Percentiles rank a stretch among this genome's conserved stretches.
Evolutionary conservation across 2,797 vertebrate species (phyloP).

Genomic region (Ibycter americanus): DNA sequence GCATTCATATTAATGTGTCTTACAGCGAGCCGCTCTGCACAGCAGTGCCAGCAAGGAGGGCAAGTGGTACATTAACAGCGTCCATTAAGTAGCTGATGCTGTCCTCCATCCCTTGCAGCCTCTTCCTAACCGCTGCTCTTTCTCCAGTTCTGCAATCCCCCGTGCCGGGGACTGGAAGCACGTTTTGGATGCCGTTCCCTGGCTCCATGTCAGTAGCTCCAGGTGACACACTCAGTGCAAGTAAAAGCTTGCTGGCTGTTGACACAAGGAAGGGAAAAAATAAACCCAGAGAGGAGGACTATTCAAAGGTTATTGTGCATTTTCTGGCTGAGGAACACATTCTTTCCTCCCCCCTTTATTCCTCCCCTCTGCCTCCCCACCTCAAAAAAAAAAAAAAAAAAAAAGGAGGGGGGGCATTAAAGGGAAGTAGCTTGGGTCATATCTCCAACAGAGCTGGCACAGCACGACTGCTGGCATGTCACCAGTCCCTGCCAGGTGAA

Average conservation of each 20-base stretch:
- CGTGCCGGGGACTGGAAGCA: neutral
- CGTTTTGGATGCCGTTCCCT: neutral
- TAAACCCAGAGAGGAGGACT: neutral
- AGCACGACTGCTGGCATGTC: neutral
- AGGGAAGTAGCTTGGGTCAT: neutral
- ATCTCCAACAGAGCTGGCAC: neutral
- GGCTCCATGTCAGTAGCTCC: neutral
- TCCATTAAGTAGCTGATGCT: neutral
- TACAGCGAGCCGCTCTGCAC: neutral
- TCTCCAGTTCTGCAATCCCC: neutral
- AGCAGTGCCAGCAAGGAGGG: neutral
- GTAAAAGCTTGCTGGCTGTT: constrained; percentile 31
- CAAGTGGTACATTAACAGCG: neutral
- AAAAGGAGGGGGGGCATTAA: neutral
- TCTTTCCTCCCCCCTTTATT: neutral
- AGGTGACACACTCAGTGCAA: neutral
- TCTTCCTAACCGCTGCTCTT: neutral
- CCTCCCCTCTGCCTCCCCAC: accelerated
- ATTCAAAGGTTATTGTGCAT: neutral
- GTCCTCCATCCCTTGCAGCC: neutral
- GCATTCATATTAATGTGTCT: accelerated
- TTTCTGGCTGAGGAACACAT: neutral
- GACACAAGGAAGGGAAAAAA: neutral
- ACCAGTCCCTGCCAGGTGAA: neutral
- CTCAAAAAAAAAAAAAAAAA: neutral